Percentiles rank a stretch among this genome's conserved stretches.
phyloP scores from a whole-genome alignment of 1,140 invertebrate species.

The Batillaria attramentaria region DNA sequence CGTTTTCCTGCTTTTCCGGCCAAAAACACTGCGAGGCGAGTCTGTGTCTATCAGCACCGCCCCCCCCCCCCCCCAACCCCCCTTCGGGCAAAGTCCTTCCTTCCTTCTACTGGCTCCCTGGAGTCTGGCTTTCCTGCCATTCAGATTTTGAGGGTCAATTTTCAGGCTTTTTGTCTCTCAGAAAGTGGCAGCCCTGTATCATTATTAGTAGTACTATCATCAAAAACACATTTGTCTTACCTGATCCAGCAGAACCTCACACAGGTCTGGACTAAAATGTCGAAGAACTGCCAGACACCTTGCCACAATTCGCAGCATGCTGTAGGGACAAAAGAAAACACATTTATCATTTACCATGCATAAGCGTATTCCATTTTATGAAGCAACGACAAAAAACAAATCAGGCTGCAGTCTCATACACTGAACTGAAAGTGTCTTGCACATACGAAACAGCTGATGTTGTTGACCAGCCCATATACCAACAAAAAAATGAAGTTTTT shows the following conservation, averaged over 20 bases:
- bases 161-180: too few relatives aligned
- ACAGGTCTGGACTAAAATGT: conserved; percentile 67
- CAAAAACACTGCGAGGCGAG: too few relatives aligned
- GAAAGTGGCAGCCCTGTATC: too few relatives aligned
- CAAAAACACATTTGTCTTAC: conserved; percentile 46
- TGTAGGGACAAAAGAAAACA: conserved; percentile 34
- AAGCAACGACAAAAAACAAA: background rate
- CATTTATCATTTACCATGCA: background rate
- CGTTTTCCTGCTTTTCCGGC: too few relatives aligned
- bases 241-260: conserved; percentile 66
- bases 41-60: too few relatives aligned
- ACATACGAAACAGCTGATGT: background rate
- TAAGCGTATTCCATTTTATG: background rate
- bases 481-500: background rate
- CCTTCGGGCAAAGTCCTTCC: too few relatives aligned
- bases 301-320: conserved; percentile 61
- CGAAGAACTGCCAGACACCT: conserved; percentile 55
- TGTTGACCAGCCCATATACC: background rate
- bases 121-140: too few relatives aligned
- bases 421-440: background rate
- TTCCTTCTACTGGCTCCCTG: too few relatives aligned
- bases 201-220: too few relatives aligned
- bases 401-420: background rate
- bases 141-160: too few relatives aligned
- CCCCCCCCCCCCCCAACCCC: too few relatives aligned